Evolutionary conservation across 2,888 invertebrate species (phyloP).

Genomic region (Leptinotarsa haldemani): DNA sequence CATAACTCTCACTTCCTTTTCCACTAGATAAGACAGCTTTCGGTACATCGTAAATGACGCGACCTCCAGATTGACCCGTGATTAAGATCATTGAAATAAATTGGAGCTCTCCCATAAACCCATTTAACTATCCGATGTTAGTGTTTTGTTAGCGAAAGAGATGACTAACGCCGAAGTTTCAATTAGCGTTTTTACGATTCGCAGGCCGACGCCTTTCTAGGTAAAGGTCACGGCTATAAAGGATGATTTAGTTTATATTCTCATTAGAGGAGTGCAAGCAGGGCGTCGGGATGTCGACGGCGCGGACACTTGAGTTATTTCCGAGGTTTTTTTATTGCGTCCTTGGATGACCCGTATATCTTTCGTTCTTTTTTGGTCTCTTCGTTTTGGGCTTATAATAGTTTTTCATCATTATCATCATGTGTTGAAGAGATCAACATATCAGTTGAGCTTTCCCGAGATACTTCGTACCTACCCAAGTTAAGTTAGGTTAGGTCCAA

Average conservation of each 20-base stretch:
- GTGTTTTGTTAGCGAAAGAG: slow-evolving; percentile 1
- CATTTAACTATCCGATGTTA: neutral
- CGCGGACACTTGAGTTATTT: neutral
- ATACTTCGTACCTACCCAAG: no score
- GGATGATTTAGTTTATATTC: slow-evolving; percentile 6
- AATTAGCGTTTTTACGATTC: slow-evolving; percentile 5
- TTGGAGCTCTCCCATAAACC: slow-evolving; percentile 7
- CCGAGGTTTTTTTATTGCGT: no score
- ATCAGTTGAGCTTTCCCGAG: no score
- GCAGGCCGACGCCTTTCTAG: neutral
- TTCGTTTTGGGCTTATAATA: no score
- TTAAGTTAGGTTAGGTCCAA: no score
- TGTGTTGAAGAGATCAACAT: no score
- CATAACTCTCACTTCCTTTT: neutral
- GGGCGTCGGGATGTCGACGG: slow-evolving; percentile 6
- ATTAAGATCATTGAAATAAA: slow-evolving; percentile 8
- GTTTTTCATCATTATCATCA: no score
- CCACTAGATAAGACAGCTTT: neutral
- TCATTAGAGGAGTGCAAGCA: neutral
- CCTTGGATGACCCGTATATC: no score
- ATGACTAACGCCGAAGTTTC: slow-evolving; percentile 10
- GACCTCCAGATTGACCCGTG: slow-evolving; percentile 9
- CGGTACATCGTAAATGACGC: neutral
- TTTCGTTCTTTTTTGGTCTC: no score
- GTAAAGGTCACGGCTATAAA: slow-evolving; percentile 12